Evolutionary conservation across 2,797 vertebrate species (phyloP), one percentile per base, ranked within the genome.

Genomic region (Urocyon cinereoargenteus): DNA sequence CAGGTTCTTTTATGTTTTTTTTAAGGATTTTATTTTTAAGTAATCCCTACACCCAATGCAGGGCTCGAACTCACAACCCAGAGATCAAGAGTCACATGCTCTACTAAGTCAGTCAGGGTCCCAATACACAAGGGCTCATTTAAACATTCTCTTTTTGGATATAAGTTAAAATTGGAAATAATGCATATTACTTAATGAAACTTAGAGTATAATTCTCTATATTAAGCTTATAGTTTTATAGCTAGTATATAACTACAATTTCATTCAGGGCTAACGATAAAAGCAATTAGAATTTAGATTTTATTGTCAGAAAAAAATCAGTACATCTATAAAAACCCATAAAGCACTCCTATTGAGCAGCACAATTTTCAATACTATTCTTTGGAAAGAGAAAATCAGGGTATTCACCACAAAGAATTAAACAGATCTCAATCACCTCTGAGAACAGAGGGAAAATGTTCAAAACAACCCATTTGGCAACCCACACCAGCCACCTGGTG

Each of bases 71-170:
- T 73, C 40, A 72, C 11, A 45, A 28, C 40, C 6, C 6, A 24
- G 40, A 26, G 24, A 73, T 73, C 24, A 73, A 26, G 72, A 73
- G 40, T 73, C 6, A 24, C 6, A 45, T 26, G 22, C 24, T 45
- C 40, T 45, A 45, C 13, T 45, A 24, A 45, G 72, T 7, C 40
- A 28, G 22, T 40, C 13, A 45, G 40, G 72, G 13, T 8, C 40
- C 36, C n/a, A 16, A 10, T 8, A 15, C 14, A 21, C 22, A 86
- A 10, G 86, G 4, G n/a, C 21, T 83, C 75, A 86, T 85, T 81
- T 73, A 90, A 91, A 91, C 78, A 75, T 68, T 96, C 31, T 95
- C 45, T 51, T 91, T 75, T 55, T 36, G 68, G 62, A 86, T 90
- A 84, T 40, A 73, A 89, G 2, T 53, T 95, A 81, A 86, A 70